Base-by-base conservation (phyloP, 2,113 vertebrate species). In the Podarcis cretensis region DNA sequence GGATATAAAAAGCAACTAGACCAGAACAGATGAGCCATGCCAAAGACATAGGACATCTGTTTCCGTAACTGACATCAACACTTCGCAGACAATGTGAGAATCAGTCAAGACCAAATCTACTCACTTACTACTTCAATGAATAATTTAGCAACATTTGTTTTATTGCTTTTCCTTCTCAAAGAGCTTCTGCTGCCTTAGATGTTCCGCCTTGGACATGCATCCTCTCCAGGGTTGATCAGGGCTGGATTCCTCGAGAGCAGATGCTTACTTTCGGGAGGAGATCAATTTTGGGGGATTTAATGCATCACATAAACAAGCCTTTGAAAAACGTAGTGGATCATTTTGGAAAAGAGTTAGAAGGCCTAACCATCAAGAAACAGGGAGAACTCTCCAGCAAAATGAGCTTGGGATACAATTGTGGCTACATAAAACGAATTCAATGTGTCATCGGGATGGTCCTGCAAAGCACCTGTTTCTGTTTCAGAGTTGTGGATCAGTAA, bases 211-310 rank as follows among this genome's bases (percentile, higher is more conserved):
- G 16, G 87, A 86, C 35, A 78, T 5, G 83, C 14, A 76, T 25
- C 43, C 43, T 43, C 37, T 83, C 69, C 25, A 16, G 59, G 16
- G 37, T 8, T 5, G 3, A n/a, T 40, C 14, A 9, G 21, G 57
- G 27, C 2, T 30, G 85, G 81, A 77, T 92, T 90, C 48, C 87
- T 66, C 0, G 27, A 89, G 78, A 78, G 76, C 79, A 91, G 87
- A 86, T 30, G 54, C 81, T 54, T 88, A 79, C 37, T 13, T 30
- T 18, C 14, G 3, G 16, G 18, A 18, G 59, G 59, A 20, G 59
- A 18, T 3, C 48, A 54, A 54, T 54, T 54, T 54, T 12, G 48
- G 37, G 16, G 48, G 66, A 71, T 74, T 57, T n/a, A 3, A 74
- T 27, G 1, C 18, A 8, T 7, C 68, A 25, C 71, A 32, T 57